Percentiles rank a stretch among this genome's conserved stretches.
phyloP scores from a whole-genome alignment of 2,888 invertebrate species.

The Strigamia transsilvanica region DNA sequence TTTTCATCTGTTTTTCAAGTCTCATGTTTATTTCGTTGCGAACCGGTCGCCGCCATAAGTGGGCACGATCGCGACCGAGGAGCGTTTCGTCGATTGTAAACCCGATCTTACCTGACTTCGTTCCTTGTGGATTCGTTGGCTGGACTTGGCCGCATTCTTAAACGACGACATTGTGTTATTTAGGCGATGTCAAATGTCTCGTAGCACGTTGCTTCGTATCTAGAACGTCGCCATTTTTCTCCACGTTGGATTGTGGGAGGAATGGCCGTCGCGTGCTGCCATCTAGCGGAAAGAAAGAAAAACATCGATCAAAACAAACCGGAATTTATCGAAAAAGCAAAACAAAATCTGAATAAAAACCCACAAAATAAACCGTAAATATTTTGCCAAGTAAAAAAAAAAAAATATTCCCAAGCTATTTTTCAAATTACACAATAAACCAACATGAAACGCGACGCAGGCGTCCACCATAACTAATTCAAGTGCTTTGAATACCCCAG shows the following conservation, averaged over 20 bases:
- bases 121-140: slow-evolving; percentile 53
- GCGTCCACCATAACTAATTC: neutral
- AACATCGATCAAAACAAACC: neutral
- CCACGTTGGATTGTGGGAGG: slow-evolving; percentile 6
- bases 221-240: neutral
- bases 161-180: slow-evolving; percentile 52
- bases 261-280: neutral
- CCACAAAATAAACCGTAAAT: too few species aligned
- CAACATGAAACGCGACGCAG: too few species aligned
- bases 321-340: neutral
- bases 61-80: neutral
- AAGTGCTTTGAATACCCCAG: neutral
- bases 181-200: neutral
- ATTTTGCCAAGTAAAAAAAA: too few species aligned
- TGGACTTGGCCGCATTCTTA: slow-evolving; percentile 54
- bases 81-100: neutral
- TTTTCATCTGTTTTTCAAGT: neutral
- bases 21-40: neutral
- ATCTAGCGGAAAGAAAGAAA: neutral
- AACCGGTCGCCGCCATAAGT: neutral
- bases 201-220: neutral
- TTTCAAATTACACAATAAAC: too few species aligned
- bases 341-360: too few species aligned
- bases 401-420: too few species aligned
- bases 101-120: slow-evolving; percentile 54